Evolutionary conservation across 2,113 vertebrate genomes (phyloP), one percentile per base, ranked within the genome.

Genomic region (Cricetomys ansorgei): DNA sequence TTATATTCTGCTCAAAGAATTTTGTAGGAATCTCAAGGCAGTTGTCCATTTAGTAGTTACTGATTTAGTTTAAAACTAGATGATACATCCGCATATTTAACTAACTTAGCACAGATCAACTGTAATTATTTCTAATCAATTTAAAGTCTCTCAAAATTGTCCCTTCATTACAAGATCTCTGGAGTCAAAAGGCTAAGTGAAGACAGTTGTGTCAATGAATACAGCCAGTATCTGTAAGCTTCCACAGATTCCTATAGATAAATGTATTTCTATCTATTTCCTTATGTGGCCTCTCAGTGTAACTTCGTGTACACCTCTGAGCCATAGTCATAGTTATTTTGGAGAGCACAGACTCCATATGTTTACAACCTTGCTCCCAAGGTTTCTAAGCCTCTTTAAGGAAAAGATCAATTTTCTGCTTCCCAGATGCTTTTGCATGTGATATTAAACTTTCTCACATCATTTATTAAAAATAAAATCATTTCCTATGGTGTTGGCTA

Each of bases 1-100:
- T 77, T 62, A 72, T 72, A 53, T 92, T 94, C 87, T 92, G 40
- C n/a, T 76, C 88, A 79, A 67, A 72, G 8, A 88, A 77, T 93
- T 67, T 80, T 84, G 45, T 55, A 34, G 17, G 57, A 90, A n/a
- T 90, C 13, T 65, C 37, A 77, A 65, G 73, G 34, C 45, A n/a
- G 40, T 50, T 40, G 40, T 50, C 23, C 25, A 53, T 65, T 90
- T 77, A 50, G 73, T 53, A 37, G 31, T 34, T 76, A 64, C 15
- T 48, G 21, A 37, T 64, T 89, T 88, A 40, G 23, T 15, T n/a
- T n/a, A 73, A 72, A 67, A 0, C 43, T 90, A 50, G 43, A 90
- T 53, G 34, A 50, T 77, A n/a, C 21, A 75, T 62, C 6, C 87
- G 65, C 77, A 50, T 65, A 50, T 77, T 77, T 90, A 48, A 62